Conservation (phyloP, 2,797 vertebrate genomes). For the Phrynocephalus vlangalii region DNA sequence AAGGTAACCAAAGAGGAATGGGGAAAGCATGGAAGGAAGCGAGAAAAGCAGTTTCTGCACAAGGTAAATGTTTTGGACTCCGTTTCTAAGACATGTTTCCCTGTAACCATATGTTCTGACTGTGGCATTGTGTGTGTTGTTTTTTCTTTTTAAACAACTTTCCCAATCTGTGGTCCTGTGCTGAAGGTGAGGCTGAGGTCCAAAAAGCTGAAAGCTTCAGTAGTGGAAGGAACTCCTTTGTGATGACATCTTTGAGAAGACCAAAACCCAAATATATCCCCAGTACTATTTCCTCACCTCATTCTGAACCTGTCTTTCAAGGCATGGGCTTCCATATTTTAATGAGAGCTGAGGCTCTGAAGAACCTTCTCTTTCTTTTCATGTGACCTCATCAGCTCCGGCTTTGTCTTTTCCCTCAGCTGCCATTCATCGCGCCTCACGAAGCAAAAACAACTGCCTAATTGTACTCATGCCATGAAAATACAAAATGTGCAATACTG, state of each 20-base stretch:
- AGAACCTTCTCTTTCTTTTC: not conserved
- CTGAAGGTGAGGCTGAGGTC: not conserved
- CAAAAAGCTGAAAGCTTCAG: not conserved
- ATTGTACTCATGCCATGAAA: constrained; percentile 63
- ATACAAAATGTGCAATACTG: constrained; percentile 51
- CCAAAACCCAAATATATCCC: not conserved
- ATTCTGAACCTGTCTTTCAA: not conserved
- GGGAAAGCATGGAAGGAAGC: not conserved
- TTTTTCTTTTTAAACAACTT: too few species aligned
- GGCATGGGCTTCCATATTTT: not conserved
- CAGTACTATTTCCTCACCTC: not conserved
- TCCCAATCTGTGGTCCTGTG: too few species aligned
- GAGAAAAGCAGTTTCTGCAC: not conserved
- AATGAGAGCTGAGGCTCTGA: not conserved
- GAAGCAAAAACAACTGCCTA: constrained; percentile 61
- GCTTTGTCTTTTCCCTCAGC: too few species aligned
- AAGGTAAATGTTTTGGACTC: too few species aligned
- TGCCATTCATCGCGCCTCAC: not conserved
- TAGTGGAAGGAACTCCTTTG: not conserved
- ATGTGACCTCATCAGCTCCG: not conserved
- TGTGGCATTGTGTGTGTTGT: too few species aligned
- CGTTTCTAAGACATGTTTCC: too few species aligned
- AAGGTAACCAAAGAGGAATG: too few species aligned
- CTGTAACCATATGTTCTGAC: too few species aligned
- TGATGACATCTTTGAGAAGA: not conserved